Base-by-base conservation (phyloP, 2,113 vertebrate genomes). In the Aythya baeri region DNA sequence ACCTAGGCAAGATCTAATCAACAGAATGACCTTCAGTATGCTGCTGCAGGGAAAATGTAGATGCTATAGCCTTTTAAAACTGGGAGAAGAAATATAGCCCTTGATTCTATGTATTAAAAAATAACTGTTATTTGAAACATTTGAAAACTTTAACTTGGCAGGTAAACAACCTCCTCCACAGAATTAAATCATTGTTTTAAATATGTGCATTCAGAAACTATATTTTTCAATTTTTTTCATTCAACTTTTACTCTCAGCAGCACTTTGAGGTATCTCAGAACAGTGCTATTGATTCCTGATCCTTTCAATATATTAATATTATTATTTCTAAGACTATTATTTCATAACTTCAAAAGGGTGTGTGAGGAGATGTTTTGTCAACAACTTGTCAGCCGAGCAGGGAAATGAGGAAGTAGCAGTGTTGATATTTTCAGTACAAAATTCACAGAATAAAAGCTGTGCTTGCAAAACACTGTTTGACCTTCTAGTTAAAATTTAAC, bases 401-500 rank as follows among this genome's bases (percentile, higher is more conserved):
- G 15, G 21, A 86, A 85, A 93, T 36, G 26, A 79, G 38, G 32
- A 93, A 91, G 70, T 29, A 83, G n/a, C 13, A 72, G 59, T 57
- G 32, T 78, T 38, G 0, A 13, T 65, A 90, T 81, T 78, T 88
- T 94, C 89, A 58, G 79, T 41, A 49, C 17, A 76, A 75, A 93
- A 94, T 46, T 25, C 29, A 83, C 46, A 75, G 65, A 75, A 88
- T 49, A 77, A 95, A 94, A 91, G 29, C 76, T 52, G 23, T 57
- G 31, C 38, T 90, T 86, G 72, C 43, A 86, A 89, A 86, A 87
- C 31, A 26, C 17, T 54, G 11, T 46, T 92, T 49, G 26, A 73
- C 82, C 91, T 92, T 73, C 41, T 31, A 63, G 78, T 71, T 94
- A 74, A 94, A 93, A 71, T 77, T 46, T 74, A 88, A 77, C 17